Percentiles rank a stretch among this genome's conserved stretches.
phyloP scores from a whole-genome alignment of 2,797 vertebrate genomes.

The Ammospiza maritima region DNA sequence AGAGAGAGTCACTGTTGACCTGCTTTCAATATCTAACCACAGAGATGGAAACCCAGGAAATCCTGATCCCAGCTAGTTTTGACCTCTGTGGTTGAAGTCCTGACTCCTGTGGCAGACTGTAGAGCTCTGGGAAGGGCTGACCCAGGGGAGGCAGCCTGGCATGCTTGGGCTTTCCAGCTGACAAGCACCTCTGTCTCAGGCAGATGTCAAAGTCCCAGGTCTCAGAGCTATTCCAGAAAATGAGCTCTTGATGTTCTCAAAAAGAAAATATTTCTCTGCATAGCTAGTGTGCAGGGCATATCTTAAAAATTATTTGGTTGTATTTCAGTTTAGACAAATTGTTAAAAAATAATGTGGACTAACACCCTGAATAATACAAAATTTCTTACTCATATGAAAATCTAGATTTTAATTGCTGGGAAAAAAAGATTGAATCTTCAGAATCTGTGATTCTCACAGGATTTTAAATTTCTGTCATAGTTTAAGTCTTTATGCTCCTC shows the following conservation, averaged over 20 bases:
- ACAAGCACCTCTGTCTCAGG: background rate
- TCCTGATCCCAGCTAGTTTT: background rate
- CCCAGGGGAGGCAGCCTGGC: background rate
- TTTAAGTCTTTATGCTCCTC: background rate
- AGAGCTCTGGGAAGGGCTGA: background rate
- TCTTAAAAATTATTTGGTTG: background rate
- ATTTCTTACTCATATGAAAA: background rate
- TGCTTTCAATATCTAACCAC: background rate
- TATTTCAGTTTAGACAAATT: background rate
- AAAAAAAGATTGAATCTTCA: background rate
- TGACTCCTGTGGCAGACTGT: background rate
- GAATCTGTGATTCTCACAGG: background rate
- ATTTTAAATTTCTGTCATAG: background rate
- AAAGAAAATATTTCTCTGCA: background rate
- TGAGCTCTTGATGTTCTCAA: background rate
- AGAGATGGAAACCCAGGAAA: background rate
- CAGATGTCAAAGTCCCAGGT: accelerated
- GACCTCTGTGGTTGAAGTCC: background rate
- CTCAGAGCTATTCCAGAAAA: background rate
- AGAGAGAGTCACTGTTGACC: slow-evolving; percentile 1
- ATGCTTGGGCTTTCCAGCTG: background rate
- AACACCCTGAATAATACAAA: background rate
- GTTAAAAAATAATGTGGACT: accelerated
- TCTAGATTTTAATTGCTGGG: background rate
- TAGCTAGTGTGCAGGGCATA: background rate